A percentile compares a stretch with the other conserved stretches of the same genome.
phyloP scores from a whole-genome alignment of 2,797 vertebrate species.

The Botia kubotai region DNA sequence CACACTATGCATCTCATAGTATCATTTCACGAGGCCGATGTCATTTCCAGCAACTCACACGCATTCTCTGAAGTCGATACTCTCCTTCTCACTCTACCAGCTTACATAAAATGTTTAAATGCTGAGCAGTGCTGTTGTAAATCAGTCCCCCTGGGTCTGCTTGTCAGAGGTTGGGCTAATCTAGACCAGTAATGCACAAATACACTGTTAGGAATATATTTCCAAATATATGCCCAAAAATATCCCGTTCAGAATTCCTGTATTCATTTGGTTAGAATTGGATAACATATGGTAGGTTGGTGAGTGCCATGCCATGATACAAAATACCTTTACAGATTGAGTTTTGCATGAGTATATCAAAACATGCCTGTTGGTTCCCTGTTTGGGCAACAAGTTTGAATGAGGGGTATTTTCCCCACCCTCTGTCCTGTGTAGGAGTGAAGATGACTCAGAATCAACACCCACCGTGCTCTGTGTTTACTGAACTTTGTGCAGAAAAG shows the following conservation, averaged over 20 bases:
- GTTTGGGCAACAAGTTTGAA: slow-evolving; percentile 27
- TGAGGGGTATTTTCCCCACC: slow-evolving; percentile 35
- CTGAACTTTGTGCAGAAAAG: slow-evolving; percentile 13
- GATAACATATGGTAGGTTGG: background rate
- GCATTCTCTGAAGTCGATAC: slow-evolving; percentile 30
- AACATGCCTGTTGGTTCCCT: background rate
- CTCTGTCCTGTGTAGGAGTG: slow-evolving; percentile 32
- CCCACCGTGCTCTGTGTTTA: slow-evolving; percentile 14
- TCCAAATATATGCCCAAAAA: slow-evolving; percentile 21
- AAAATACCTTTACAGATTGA: slow-evolving; percentile 6
- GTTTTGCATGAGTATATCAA: slow-evolving; percentile 1
- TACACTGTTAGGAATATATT: slow-evolving; percentile 4
- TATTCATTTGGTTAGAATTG: background rate
- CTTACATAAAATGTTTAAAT: slow-evolving; percentile 32
- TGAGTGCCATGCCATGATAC: background rate
- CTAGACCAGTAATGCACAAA: slow-evolving; percentile 14
- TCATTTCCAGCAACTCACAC: slow-evolving; percentile 37
- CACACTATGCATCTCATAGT: background rate
- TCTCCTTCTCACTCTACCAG: slow-evolving; percentile 1
- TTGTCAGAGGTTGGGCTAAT: slow-evolving; percentile 24
- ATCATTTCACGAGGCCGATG: background rate
- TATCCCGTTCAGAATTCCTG: background rate
- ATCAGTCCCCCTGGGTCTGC: slow-evolving; percentile 7
- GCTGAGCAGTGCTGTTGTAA: slow-evolving; percentile 14
- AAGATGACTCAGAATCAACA: slow-evolving; percentile 38